Conservation (phyloP, 1,140 invertebrate species). For the Zaprionus tsacasi region DNA sequence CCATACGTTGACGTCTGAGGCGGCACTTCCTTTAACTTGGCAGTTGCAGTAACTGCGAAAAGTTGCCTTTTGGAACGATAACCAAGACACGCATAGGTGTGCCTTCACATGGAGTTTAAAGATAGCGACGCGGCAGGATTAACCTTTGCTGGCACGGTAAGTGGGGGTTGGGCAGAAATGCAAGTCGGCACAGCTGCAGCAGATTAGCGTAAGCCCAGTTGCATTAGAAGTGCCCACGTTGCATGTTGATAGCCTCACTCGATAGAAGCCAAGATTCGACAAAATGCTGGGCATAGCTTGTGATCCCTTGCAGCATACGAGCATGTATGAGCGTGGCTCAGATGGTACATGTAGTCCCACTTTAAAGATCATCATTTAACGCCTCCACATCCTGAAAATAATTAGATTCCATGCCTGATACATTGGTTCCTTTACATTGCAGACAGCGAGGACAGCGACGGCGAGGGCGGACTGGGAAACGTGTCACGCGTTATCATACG, state of each 20-base stretch:
- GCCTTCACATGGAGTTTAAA: conserved; percentile 52
- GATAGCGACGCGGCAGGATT: conserved; percentile 59
- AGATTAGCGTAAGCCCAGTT: conserved; percentile 42
- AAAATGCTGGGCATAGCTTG: conserved; percentile 82
- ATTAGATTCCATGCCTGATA: neutral
- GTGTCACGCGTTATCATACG: conserved; percentile 96
- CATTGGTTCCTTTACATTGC: conserved; percentile 45
- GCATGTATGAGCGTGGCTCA: conserved; percentile 87
- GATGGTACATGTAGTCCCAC: conserved; percentile 84
- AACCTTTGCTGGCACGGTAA: conserved; percentile 25
- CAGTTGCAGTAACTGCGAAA: conserved; percentile 49
- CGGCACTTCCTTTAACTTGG: conserved; percentile 43
- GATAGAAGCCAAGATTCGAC: conserved; percentile 16
- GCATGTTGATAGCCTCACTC: conserved; percentile 47
- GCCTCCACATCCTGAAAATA: neutral
- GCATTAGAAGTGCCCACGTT: conserved; percentile 52
- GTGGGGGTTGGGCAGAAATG: conserved; percentile 36
- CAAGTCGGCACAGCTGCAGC: conserved; percentile 42
- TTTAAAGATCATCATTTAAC: neutral
- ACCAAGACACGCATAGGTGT: conserved; percentile 68
- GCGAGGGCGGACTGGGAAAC: conserved; percentile 97
- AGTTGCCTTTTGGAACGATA: conserved; percentile 52
- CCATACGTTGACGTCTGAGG: conserved; percentile 67
- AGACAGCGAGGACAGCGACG: conserved; percentile 98
- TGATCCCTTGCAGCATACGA: conserved; percentile 88